Conservation (phyloP, 2,888 invertebrate genomes). For the Amphiduros pacificus region DNA sequence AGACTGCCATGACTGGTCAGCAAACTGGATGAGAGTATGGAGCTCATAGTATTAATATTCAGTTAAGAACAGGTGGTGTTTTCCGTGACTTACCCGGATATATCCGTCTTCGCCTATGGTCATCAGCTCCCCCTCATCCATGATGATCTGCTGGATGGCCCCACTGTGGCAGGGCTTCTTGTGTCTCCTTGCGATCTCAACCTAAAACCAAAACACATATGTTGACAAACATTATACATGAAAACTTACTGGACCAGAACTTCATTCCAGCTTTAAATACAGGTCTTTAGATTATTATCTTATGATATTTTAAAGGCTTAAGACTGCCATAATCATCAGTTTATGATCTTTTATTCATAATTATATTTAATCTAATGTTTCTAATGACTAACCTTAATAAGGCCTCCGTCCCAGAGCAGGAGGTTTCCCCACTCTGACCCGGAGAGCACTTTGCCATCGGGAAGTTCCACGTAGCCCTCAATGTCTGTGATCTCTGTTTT, state of each 20-base stretch:
- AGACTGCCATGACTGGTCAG: too few relatives aligned
- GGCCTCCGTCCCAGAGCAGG: conserved; percentile 85
- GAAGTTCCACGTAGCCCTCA: conserved; percentile 79
- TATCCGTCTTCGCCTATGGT: conserved; percentile 64
- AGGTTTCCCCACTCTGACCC: conserved; percentile 91
- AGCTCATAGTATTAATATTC: too few relatives aligned
- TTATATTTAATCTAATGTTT: too few relatives aligned
- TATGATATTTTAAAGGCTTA: too few relatives aligned
- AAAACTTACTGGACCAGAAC: too few relatives aligned
- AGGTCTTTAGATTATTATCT: too few relatives aligned
- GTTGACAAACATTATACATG: too few relatives aligned
- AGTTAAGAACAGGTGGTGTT: too few relatives aligned
- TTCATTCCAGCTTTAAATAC: too few relatives aligned
- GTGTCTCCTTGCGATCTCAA: conserved; percentile 59
- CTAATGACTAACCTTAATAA: conserved; percentile 70
- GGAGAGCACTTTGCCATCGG: conserved; percentile 87
- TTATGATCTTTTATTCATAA: too few relatives aligned
- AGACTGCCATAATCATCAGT: too few relatives aligned
- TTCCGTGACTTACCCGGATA: conserved; percentile 52
- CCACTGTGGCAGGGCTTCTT: conserved; percentile 74
- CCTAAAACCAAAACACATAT: not conserved
- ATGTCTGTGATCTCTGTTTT: conserved; percentile 91
- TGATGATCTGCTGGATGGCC: conserved; percentile 71
- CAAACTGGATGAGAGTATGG: too few relatives aligned
- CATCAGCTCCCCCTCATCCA: conserved; percentile 65